Evolutionary conservation across 2,113 vertebrate genomes (phyloP), one percentile per base, ranked within the genome.

Genomic region (Agapornis roseicollis): DNA sequence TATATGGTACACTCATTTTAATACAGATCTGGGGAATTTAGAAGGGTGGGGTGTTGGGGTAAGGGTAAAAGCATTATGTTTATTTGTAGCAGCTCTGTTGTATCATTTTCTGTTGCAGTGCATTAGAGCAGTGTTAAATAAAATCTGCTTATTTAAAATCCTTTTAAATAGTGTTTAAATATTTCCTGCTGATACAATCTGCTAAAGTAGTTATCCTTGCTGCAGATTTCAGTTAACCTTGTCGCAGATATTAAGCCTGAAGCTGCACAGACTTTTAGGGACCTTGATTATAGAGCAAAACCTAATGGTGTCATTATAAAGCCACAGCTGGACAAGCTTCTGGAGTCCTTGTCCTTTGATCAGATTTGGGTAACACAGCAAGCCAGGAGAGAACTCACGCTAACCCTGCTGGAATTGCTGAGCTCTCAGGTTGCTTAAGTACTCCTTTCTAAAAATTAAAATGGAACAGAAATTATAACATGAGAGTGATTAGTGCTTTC

Each of bases 61-160:
- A 88, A 88, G 94, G 94, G 92, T 94, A 92, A 96, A 96, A 91
- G 95, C 96, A 95, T 97, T 96, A 96, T 95, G 96, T 95, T 97
- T 98, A 97, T 98, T 97, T 97, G 96, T 96, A 97, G 96, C 97
- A 97, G 94, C 93, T 97, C 97, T 91, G 74, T 97, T 95, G 95
- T 97, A 97, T 98, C 97, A 96, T 97, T 97, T 96, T 94, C 95
- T 96, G 90, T 97, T 95, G 96, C 94, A 95, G 89, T 98, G 96
- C 96, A 97, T 98, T 97, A 95, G 97, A 97, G 96, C 97, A 97
- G 97, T 98, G 97, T 98, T 98, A 97, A 98, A 97, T 97, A 97
- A 98, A 98, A 98, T 98, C 98, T 98, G 94, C 98, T 98, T 98
- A 98, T 98, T 98, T 97, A 98, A 98, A 98, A 98, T 98, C 97